These are phyloP conservation scores for Orthonyx spaldingii DNA, from an alignment of 2,113 vertebrate species.

Conservation along the genomic window DNA sequence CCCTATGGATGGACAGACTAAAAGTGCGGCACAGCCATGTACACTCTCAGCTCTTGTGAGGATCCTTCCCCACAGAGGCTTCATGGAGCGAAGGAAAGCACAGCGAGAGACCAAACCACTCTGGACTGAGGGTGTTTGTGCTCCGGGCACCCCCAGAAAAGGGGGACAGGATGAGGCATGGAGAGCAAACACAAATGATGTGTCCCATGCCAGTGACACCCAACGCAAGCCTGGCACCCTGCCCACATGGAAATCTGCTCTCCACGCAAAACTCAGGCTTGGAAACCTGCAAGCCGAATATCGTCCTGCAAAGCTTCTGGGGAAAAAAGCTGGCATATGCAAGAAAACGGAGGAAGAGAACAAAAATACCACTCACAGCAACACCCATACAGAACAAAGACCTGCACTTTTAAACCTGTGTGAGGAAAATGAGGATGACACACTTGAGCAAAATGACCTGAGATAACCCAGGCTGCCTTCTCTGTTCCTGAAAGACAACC, in stretches of 20 bases:
- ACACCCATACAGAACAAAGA: accelerated
- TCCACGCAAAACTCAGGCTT: accelerated
- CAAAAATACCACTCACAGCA: neutral
- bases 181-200: too few relatives aligned
- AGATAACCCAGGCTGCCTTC: neutral
- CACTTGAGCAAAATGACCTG: neutral
- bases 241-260: accelerated
- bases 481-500: accelerated
- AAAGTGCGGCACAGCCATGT: accelerated
- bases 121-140: accelerated
- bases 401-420: accelerated
- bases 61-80: neutral
- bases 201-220: neutral
- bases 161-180: neutral
- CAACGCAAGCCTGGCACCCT: accelerated
- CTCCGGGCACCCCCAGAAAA: neutral
- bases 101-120: accelerated
- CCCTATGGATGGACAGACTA: accelerated
- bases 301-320: accelerated
- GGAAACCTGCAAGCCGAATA: neutral
- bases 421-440: neutral
- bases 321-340: accelerated
- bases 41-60: accelerated
- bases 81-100: neutral
- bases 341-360: accelerated